Evolutionary conservation across 2,113 vertebrate genomes (phyloP).

Genomic region (Regulus satrapa): DNA sequence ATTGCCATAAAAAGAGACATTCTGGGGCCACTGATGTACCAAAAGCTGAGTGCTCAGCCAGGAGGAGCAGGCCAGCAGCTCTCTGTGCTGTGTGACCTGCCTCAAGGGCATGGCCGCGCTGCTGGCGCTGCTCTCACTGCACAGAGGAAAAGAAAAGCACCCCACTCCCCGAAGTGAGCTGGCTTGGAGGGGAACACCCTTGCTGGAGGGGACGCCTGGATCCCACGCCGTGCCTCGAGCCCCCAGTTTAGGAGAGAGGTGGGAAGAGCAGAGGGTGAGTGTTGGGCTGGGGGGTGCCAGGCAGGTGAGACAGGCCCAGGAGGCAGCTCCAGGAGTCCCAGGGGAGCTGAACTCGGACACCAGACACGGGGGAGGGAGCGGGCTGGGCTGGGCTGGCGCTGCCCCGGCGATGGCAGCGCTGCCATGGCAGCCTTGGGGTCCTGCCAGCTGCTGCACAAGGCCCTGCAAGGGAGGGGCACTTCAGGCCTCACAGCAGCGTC

Average conservation of each 20-base stretch:
- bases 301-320: background rate
- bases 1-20: background rate
- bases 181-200: rapidly evolving
- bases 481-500: background rate
- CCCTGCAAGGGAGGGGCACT: rapidly evolving
- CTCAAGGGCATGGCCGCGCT: rapidly evolving
- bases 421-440: background rate
- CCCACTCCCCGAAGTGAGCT: background rate
- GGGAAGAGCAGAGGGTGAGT: rapidly evolving
- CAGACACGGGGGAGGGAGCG: rapidly evolving
- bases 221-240: rapidly evolving
- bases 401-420: background rate
- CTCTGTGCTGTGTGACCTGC: rapidly evolving
- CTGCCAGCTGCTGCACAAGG: background rate
- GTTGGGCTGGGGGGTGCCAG: background rate
- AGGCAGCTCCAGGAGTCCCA: rapidly evolving
- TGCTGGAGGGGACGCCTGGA: rapidly evolving
- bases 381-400: background rate
- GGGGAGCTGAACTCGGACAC: background rate
- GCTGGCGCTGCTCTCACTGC: background rate
- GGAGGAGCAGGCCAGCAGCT: background rate
- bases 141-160: background rate
- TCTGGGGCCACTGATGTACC: rapidly evolving
- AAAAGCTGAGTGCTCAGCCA: background rate
- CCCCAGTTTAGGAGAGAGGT: no score